Evolutionary conservation across 2,888 invertebrate species (phyloP), one percentile per base, ranked within the genome.

Genomic region (Cerastis rubricosa): DNA sequence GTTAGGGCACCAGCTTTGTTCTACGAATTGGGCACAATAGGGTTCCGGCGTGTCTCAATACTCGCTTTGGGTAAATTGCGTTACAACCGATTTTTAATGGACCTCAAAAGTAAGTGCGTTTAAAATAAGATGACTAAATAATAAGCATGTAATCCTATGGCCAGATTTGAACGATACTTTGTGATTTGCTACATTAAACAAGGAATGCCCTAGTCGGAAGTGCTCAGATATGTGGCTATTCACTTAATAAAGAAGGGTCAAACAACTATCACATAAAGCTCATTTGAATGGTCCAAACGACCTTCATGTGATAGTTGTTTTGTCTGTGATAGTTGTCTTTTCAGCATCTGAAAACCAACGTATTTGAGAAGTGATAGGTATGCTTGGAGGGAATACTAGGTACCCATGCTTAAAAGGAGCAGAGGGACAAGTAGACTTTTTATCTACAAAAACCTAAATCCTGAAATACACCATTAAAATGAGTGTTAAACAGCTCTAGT

Each of bases 11-110:
- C 35, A 51, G 68, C 77, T 57, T 81, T 74, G 77, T 77, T 70
- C 40, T n/a, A 40, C 51, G 14, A 43, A 71, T 69, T 68, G 51
- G 40, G 49, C n/a, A 71, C 64, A 69, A 45, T 61, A 57, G 14
- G 43, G 54, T 45, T 71, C 67, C 71, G 35, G 59, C 25, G 43
- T 25, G 78, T 83, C 68, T 71, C 35, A 43, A 65, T 40, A 35
- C 57, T 47, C 45, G 45, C 63, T 71, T 71, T 59, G 14, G n/a
- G 45, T 57, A 69, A 71, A 78, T 51, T 29, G 54, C 35, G 61
- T 69, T 79, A n/a, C 54, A 70, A 75, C 63, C 40, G n/a, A 83
- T 83, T 79, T 47, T 63, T 63, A 66, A 69, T 22, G n/a, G 29
- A 43, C 64, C 25, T 54, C 51, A n/a, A 63, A 63, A 29, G 49